Evolutionary conservation across 1,140 invertebrate species (phyloP).

Genomic region (Aphaenogaster ashmeadi): DNA sequence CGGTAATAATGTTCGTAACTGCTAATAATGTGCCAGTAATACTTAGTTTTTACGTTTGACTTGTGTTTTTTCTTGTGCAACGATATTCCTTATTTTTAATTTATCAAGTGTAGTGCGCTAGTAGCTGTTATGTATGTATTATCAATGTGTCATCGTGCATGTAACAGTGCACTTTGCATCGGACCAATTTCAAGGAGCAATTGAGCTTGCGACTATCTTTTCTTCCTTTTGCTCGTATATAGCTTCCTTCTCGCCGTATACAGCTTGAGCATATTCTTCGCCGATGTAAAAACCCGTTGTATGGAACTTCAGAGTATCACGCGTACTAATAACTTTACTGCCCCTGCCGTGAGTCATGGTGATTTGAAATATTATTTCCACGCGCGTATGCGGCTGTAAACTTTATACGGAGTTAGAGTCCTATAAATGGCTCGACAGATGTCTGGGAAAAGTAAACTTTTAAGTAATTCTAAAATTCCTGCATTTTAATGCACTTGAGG

Average conservation of each 20-base stretch:
- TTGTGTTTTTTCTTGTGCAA: slow-evolving; percentile 30
- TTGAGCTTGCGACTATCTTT: slow-evolving; percentile 58
- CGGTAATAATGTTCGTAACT: slow-evolving; percentile 2
- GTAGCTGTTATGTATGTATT: slow-evolving; percentile 24
- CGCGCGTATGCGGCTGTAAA: background rate
- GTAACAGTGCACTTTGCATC: slow-evolving; percentile 61
- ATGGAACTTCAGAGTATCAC: slow-evolving; percentile 17
- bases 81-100: slow-evolving; percentile 33
- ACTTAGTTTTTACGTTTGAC: slow-evolving; percentile 15
- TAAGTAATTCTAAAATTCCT: slow-evolving; percentile 20
- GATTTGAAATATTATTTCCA: slow-evolving; percentile 37
- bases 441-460: slow-evolving; percentile 18
- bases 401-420: slow-evolving; percentile 2
- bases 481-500: slow-evolving; percentile 46
- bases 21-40: slow-evolving; percentile 46
- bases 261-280: background rate
- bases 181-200: slow-evolving; percentile 67
- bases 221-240: slow-evolving; percentile 6
- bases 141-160: slow-evolving; percentile 34
- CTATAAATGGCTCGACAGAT: background rate
- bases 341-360: background rate
- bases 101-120: slow-evolving; percentile 21
- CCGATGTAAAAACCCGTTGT: background rate
- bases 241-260: background rate
- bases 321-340: slow-evolving; percentile 38